Percentiles rank a stretch among this genome's conserved stretches.
Evolutionary conservation across 2,888 invertebrate genomes (phyloP).

Genomic region (Conistra vaccinii): DNA sequence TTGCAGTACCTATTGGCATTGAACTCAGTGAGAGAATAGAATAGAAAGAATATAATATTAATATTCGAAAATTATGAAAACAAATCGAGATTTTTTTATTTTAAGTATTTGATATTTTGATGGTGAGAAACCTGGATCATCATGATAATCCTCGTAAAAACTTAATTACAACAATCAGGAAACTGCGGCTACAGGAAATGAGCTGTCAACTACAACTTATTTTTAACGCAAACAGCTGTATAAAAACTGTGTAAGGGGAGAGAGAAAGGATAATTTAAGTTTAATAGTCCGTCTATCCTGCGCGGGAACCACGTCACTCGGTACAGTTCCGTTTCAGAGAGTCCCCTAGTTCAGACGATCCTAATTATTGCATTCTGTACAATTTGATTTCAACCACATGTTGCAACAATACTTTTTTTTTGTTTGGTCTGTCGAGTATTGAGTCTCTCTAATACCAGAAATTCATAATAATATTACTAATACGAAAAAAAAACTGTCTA

Average conservation of each 20-base stretch:
- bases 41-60: background rate
- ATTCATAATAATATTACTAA: background rate
- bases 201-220: background rate
- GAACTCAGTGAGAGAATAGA: background rate
- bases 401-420: background rate
- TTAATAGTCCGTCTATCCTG: constrained; percentile 48
- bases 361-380: constrained; percentile 41
- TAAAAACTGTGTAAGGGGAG: constrained; percentile 31
- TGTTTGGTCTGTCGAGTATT: background rate
- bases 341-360: constrained; percentile 38
- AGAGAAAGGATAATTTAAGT: constrained; percentile 24
- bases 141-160: background rate
- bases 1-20: constrained; percentile 8
- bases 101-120: background rate
- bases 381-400: constrained; percentile 34
- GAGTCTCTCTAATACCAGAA: background rate
- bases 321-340: background rate
- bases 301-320: constrained; percentile 6
- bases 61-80: background rate
- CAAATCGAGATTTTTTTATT: background rate
- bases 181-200: constrained; percentile 10
- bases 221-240: constrained; percentile 26
- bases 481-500: no score
- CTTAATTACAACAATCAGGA: background rate
- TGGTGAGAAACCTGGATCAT: background rate